Percentiles rank a stretch among this genome's conserved stretches.
Conservation (phyloP, 1,140 invertebrate species). For the Odontomachus brunneus region DNA sequence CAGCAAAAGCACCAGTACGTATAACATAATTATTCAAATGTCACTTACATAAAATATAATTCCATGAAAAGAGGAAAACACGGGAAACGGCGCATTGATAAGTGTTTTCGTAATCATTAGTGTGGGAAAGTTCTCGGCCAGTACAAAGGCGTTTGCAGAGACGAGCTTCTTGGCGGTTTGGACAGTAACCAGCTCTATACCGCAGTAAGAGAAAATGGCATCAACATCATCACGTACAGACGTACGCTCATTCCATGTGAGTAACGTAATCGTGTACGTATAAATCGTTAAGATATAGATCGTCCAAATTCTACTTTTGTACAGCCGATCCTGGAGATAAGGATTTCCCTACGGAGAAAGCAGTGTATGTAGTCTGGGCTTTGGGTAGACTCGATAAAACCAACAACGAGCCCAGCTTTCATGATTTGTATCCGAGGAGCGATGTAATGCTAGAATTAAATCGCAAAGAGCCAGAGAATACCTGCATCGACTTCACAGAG, state of each 20-base stretch:
- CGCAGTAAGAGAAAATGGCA: slow-evolving; percentile 89
- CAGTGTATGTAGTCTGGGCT: slow-evolving; percentile 93
- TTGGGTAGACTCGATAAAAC: slow-evolving; percentile 91
- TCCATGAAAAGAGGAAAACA: neutral
- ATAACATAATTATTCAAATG: neutral
- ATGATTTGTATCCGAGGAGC: slow-evolving; percentile 91
- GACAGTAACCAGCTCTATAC: slow-evolving; percentile 92
- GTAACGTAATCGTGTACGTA: slow-evolving; percentile 66
- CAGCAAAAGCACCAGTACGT: slow-evolving; percentile 91
- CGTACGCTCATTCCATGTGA: slow-evolving; percentile 90
- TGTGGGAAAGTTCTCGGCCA: slow-evolving; percentile 94
- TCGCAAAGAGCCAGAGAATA: slow-evolving; percentile 87
- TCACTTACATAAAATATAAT: neutral
- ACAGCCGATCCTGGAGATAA: slow-evolving; percentile 92
- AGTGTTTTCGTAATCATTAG: slow-evolving; percentile 83
- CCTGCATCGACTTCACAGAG: slow-evolving; percentile 90
- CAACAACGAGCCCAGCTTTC: slow-evolving; percentile 93
- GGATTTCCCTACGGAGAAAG: slow-evolving; percentile 88
- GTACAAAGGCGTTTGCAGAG: slow-evolving; percentile 94
- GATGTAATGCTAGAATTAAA: slow-evolving; percentile 89
- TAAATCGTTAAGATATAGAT: neutral
- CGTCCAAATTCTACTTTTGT: slow-evolving; percentile 65
- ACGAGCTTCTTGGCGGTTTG: slow-evolving; percentile 90
- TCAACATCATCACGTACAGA: slow-evolving; percentile 92
- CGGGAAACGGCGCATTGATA: neutral